Base-by-base conservation (phyloP, 2,888 invertebrate species). In the Campopleginae sp. region DNA sequence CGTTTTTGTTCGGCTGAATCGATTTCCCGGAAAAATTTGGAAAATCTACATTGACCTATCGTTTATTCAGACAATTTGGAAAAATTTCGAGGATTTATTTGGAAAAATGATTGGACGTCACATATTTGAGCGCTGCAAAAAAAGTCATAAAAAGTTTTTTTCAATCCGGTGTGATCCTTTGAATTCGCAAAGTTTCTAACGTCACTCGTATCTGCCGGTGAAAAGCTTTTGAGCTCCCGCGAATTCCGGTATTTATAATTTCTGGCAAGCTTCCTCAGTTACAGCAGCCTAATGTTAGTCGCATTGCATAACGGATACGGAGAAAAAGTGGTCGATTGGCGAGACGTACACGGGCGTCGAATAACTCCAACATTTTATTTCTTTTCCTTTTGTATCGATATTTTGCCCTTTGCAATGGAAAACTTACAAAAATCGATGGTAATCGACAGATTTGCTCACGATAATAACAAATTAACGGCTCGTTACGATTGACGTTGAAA, bases 231-330 rank as follows among this genome's bases (percentile, higher is more conserved):
- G 82, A 86, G 89, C 89, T 88, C 87, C 38, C 88, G 88, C 88
- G 88, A 91, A 91, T 91, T 90, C 89, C 91, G 92, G 90, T 93
- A 93, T 93, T 93, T 93, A 92, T 93, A 93, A 93, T 91, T 91
- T 89, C 88, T 93, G 93, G 93, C 93, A 93, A 91, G 88, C 82
- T 44, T 90, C 88, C 88, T 86, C 82, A 82, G 79, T 86, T 87
- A 86, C 81, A 87, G 88, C 86, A 82, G 76, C 88, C 91, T 91
- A 92, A 92, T 91, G 91, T 91, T 91, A 90, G 91, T 88, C 71
- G 42, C 65, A 88, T 92, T 92, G 86, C 92, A 89, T 89, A 92
- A 90, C 86, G 85, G 85, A 78, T 85, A 71, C 81, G 79, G 65
- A 65, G 75, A 82, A 79, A 82, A 86, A 74, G 54, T 80, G 54